Evolutionary conservation across 2,797 vertebrate species (phyloP).

Genomic region (Agapornis canus): DNA sequence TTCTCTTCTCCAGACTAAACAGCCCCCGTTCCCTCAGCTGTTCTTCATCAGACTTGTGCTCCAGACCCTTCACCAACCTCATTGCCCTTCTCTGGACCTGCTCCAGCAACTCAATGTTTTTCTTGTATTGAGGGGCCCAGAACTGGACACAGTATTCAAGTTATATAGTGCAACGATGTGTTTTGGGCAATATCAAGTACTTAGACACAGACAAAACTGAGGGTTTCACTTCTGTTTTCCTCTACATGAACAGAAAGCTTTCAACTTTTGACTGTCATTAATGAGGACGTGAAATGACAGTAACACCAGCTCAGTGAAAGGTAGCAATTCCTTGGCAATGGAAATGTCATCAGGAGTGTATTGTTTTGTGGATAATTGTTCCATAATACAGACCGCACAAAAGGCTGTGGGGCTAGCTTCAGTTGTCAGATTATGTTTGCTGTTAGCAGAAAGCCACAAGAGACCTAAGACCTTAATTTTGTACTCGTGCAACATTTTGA

Average conservation of each 20-base stretch:
- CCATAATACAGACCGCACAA: not conserved
- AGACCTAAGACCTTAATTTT: not conserved
- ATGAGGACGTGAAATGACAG: not conserved
- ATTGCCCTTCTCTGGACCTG: not conserved
- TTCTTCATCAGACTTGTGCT: not conserved
- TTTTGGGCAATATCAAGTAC: not conserved
- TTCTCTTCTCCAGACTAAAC: not conserved
- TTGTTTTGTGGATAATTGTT: not conserved
- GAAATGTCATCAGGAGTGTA: not conserved
- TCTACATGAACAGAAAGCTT: not conserved
- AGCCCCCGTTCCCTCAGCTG: not conserved
- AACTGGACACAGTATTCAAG: not conserved
- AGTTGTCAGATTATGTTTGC: not conserved
- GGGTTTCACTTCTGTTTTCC: not conserved
- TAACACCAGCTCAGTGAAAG: not conserved
- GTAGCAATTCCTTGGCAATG: not conserved
- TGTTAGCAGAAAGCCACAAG: not conserved
- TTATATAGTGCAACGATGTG: fast-evolving
- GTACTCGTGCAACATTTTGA: fast-evolving
- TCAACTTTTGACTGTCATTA: not conserved
- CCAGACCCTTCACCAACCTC: not conserved
- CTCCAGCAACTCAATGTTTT: not conserved
- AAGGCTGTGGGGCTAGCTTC: not conserved
- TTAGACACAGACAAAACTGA: not conserved
- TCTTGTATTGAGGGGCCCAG: not conserved